Base-by-base conservation (phyloP, 2,888 invertebrate genomes). In the Epiblema foenella region DNA sequence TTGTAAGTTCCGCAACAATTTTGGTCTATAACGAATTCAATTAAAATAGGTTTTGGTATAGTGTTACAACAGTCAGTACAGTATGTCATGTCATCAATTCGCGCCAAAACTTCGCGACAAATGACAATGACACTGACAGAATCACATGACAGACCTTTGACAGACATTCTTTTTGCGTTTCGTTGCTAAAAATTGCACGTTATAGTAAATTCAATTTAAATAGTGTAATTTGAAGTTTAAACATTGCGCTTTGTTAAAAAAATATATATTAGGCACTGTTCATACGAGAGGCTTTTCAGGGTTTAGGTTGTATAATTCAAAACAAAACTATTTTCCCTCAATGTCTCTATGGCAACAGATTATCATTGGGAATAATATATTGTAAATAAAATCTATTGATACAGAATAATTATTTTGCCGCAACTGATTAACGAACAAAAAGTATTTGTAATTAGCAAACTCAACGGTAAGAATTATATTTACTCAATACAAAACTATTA, bases 291-390 rank as follows among this genome's bases (percentile, higher is more conserved):
- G 2, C 10, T 7, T 33, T 17, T 33, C 10, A 11, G 2, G 17
- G 18, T 15, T 68, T 73, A 73, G 54, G 42, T 72, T 33, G 5
- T 33, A 33, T 33, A 68, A 71, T 29, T 29, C 56, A 51, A 9
- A 46, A 46, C 8, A 62, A 52, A 59, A 24, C n/a, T 42, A 12
- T 15, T n/a, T 46, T 46, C 15, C 42, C 0, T 33, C 4, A n/a
- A 57, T 72, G 18, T 62, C 68, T 58, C 71, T 73, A 69, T 76
- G 72, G 76, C 73, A 77, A 80, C 77, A 12, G 29, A 57, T 75
- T 76, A 75, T 76, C 63, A 76, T 74, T 59, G 54, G 58, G 67
- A 58, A 52, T 42, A 49, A 58, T 46, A 63, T 33, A 46, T 69
- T 64, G 39, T 17, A 69, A 69, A 69, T 51, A 64, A 63, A 52